Conservation (phyloP, 2,113 vertebrate species). For the Eptatretus burgeri region DNA sequence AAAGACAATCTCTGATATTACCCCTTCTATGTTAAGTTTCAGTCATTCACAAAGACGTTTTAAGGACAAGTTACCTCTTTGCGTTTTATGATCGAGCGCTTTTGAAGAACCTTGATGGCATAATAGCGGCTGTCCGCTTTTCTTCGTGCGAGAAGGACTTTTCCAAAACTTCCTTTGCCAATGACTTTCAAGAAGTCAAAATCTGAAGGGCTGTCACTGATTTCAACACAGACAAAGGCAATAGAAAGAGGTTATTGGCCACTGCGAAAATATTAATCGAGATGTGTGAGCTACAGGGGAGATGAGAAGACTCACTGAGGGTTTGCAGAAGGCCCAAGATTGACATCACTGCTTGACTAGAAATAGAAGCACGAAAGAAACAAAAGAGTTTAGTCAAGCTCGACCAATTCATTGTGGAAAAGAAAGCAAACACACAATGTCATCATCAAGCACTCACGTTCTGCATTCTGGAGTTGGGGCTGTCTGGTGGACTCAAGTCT, state of each 20-base stretch:
- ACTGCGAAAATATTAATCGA: too few species aligned
- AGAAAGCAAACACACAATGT: too few species aligned
- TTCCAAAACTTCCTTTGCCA: slow-evolving; percentile 37
- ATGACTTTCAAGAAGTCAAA: slow-evolving; percentile 37
- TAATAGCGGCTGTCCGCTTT: slow-evolving; percentile 26
- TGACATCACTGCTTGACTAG: background rate
- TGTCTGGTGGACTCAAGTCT: too few species aligned
- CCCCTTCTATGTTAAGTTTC: background rate
- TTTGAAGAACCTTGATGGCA: slow-evolving; percentile 36
- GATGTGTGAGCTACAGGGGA: background rate
- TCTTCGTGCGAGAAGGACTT: slow-evolving; percentile 29
- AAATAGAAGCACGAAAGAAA: too few species aligned
- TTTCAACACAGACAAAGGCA: slow-evolving; percentile 1
- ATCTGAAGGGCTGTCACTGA: slow-evolving; percentile 27
- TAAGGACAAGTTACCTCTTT: slow-evolving; percentile 26
- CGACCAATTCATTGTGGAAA: too few species aligned
- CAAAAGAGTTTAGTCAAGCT: too few species aligned
- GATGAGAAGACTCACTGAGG: background rate
- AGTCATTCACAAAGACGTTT: background rate
- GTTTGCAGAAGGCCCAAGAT: slow-evolving; percentile 6
- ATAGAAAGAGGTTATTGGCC: too few species aligned
- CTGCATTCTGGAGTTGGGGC: too few species aligned
- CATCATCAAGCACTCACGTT: too few species aligned
- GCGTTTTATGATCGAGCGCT: slow-evolving; percentile 34
- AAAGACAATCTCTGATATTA: background rate